Evolutionary conservation across 2,113 vertebrate genomes (phyloP), one percentile per base, ranked within the genome.

Genomic region (Halcyon malimbica): DNA sequence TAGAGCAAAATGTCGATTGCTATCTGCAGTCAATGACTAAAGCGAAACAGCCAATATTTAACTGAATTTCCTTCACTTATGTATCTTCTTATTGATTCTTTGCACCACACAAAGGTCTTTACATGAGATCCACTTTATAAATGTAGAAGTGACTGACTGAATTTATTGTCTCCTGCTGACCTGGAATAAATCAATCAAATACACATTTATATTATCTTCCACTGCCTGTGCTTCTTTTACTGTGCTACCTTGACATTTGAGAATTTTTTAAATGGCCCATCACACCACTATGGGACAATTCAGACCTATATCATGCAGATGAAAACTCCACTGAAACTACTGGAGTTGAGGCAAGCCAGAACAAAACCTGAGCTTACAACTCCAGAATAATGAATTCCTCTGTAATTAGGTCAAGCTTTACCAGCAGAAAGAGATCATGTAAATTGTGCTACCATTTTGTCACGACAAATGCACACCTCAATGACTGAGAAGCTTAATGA

Each of bases 181-280:
- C 73, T 89, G 46, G 28, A 95, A 87, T 90, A 94, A 95, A 97
- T 95, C 74, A 90, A 77, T 94, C 65, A 84, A 76, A 87, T 82
- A 67, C 31, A 90, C 8, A 68, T 93, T 75, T 91, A 29, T 79
- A 68, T 68, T 84, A 42, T 39, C 11, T 86, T 77, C 23, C 48
- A 26, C 42, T 54, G 19, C 19, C 67, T 83, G 31, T 42, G 10
- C 29, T 65, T 70, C 54, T 53, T 70, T 39, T 70, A 44, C 14
- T 86, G 19, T 18, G n/a, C 39, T 54, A 7, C 41, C 63, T 54
- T 18, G 21, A 6, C 74, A 9, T 44, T 26, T 67, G 5, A 86
- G 29, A 88, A 23, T 68, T 63, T 71, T 83, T 70, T 24, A 18
- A 31, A 74, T 11, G 6, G 9, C 7, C 31, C 5, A 13, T 88